Evolutionary conservation across 2,113 vertebrate genomes (phyloP).

Genomic region (Terrapene triunguis): DNA sequence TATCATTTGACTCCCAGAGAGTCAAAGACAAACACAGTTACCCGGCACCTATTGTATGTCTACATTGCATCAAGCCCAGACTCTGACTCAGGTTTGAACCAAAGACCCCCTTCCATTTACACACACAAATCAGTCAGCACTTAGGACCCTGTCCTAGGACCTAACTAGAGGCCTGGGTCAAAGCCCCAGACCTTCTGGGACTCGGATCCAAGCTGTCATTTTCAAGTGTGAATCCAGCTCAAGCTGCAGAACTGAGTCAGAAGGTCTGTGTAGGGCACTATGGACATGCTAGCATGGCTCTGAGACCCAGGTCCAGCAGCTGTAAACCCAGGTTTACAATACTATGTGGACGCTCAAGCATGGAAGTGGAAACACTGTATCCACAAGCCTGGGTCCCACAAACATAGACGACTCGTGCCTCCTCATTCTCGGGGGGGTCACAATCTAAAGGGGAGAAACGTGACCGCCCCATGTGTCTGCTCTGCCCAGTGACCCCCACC

Average conservation of each 20-base stretch:
- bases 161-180: not conserved
- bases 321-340: not conserved
- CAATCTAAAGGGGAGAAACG: too few species aligned
- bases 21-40: not conserved
- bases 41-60: not conserved
- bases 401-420: too few species aligned
- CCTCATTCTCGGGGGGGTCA: too few species aligned
- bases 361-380: not conserved
- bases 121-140: not conserved
- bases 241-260: not conserved
- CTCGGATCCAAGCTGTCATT: not conserved
- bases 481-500: too few species aligned
- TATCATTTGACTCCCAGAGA: not conserved
- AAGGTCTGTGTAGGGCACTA: not conserved
- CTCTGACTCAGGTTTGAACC: not conserved
- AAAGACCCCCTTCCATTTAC: not conserved
- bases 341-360: not conserved
- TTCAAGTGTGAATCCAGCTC: not conserved
- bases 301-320: not conserved
- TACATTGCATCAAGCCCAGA: not conserved
- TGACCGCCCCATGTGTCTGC: too few species aligned
- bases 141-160: not conserved
- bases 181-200: too few species aligned
- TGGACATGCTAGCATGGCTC: not conserved
- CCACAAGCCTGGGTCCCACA: not conserved